Conservation (phyloP, 2,797 vertebrate genomes). For the Kryptopterus vitreolus region DNA sequence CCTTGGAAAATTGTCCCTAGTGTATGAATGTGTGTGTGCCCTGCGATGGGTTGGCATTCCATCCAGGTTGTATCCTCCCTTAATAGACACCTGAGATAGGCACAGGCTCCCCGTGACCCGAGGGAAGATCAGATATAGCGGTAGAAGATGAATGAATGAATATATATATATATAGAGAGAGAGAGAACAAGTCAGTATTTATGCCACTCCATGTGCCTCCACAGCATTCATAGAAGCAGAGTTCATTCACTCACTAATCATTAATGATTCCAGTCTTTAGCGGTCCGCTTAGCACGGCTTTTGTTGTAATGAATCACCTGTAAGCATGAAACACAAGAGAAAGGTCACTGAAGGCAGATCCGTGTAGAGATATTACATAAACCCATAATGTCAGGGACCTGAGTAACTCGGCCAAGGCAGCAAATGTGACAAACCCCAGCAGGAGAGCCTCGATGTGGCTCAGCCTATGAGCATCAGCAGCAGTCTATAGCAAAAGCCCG, state of each 20-base stretch:
- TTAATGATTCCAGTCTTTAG: background rate
- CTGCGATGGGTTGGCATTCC: too few relatives aligned
- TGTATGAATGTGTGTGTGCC: too few relatives aligned
- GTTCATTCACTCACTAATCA: background rate
- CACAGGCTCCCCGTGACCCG: too few relatives aligned
- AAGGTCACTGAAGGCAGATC: slow-evolving; percentile 24
- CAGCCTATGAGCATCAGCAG: slow-evolving; percentile 54
- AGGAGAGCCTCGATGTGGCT: slow-evolving; percentile 51
- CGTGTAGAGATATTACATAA: slow-evolving; percentile 48
- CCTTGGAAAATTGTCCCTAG: too few relatives aligned
- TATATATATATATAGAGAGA: too few relatives aligned
- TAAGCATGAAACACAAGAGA: slow-evolving; percentile 29
- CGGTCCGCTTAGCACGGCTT: background rate
- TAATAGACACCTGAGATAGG: too few relatives aligned
- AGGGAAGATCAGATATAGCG: too few relatives aligned
- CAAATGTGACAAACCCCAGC: slow-evolving; percentile 59
- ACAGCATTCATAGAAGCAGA: background rate
- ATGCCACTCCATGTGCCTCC: background rate
- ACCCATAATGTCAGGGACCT: slow-evolving; percentile 27
- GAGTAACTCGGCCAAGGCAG: slow-evolving; percentile 49
- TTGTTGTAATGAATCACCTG: background rate
- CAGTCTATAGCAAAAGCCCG: slow-evolving; percentile 34
- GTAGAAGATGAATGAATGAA: too few relatives aligned
- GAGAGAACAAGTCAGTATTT: too few relatives aligned
- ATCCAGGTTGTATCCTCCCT: too few relatives aligned